These are phyloP conservation scores for Melanargia galathea DNA, from an alignment of 2,888 invertebrate species.

Conservation along the genomic window DNA sequence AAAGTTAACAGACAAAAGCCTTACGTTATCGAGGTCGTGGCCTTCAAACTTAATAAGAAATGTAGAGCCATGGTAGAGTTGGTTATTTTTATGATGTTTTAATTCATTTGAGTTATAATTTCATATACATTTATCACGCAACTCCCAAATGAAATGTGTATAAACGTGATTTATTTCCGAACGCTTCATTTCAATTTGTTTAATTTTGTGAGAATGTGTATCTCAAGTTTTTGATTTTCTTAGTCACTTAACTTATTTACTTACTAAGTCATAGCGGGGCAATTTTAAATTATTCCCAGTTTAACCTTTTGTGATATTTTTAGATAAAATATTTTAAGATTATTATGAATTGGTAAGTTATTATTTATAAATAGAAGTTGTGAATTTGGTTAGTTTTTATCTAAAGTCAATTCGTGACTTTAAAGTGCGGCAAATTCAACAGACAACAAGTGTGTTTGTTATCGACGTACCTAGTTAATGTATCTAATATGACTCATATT, in stretches of 20 bases:
- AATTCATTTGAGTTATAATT: not conserved
- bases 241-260: too few species aligned
- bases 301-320: constrained; percentile 6
- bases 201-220: constrained; percentile 14
- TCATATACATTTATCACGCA: not conserved
- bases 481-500: constrained; percentile 17
- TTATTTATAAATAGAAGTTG: not conserved
- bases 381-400: not conserved
- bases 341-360: constrained; percentile 14
- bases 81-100: constrained; percentile 59
- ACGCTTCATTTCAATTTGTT: constrained; percentile 7
- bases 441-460: constrained; percentile 11
- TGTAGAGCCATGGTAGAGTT: constrained; percentile 53
- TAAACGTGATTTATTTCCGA: constrained; percentile 3
- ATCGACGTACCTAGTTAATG: not conserved
- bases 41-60: constrained; percentile 62
- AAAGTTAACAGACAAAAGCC: constrained; percentile 44
- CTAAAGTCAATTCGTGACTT: not conserved
- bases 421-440: constrained; percentile 35
- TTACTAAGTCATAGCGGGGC: constrained; percentile 2
- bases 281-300: constrained; percentile 8
- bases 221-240: constrained; percentile 18
- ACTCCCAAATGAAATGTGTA: not conserved
- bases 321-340: not conserved
- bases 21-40: constrained; percentile 46